phyloP scores from a whole-genome alignment of 1,140 invertebrate genomes.

The Heliconius melpomene region DNA sequence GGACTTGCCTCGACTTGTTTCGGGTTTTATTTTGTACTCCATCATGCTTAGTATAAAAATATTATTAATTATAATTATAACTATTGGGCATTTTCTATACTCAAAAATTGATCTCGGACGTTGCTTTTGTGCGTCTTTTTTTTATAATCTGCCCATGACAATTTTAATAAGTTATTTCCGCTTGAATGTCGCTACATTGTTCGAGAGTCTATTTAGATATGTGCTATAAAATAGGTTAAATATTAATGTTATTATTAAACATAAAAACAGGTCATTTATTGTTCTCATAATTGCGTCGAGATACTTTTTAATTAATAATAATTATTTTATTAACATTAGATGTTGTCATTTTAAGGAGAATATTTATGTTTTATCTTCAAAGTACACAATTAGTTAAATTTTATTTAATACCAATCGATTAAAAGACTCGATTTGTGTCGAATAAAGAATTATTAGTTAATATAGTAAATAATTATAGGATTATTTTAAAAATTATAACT shows the following conservation, averaged over 20 bases:
- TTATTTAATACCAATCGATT: no score
- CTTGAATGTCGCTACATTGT: conserved; percentile 20
- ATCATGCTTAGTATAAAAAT: neutral
- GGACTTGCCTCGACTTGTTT: conserved; percentile 27
- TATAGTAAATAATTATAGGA: neutral
- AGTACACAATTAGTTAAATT: neutral
- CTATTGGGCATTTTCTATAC: conserved; percentile 34
- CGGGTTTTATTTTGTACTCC: conserved; percentile 28
- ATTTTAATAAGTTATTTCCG: conserved; percentile 13
- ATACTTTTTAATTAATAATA: neutral
- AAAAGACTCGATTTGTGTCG: no score
- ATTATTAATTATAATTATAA: neutral
- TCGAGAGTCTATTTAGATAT: neutral
- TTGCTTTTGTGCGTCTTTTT: neutral
- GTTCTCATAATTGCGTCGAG: neutral
- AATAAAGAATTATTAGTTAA: no score
- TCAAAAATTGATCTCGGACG: conserved; percentile 36
- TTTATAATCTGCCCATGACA: conserved; percentile 26
- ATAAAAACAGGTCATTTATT: neutral
- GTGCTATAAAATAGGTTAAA: neutral
- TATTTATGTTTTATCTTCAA: neutral
- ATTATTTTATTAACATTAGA: neutral
- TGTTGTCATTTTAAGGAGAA: neutral
- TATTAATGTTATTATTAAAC: neutral
- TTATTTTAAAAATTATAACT: neutral